Conservation (phyloP, 1,140 invertebrate species). For the Drosophila sp. region DNA sequence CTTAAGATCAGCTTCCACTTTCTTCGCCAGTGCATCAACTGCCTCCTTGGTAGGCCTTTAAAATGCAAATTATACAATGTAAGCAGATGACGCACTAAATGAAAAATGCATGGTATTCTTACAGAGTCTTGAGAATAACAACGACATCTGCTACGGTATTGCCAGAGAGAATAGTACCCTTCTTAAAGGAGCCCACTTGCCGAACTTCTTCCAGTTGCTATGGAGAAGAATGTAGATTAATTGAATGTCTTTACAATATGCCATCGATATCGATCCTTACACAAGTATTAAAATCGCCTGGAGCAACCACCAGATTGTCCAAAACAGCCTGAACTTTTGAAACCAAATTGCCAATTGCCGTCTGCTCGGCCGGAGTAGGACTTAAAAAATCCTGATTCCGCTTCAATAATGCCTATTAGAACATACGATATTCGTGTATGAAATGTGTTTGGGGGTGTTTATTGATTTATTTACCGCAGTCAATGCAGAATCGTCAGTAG, state of each 20-base stretch:
- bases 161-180: conserved; percentile 98
- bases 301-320: conserved; percentile 96
- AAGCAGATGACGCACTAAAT: background rate
- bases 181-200: conserved; percentile 98
- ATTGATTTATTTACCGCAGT: conserved; percentile 87
- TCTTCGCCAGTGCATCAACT: conserved; percentile 94
- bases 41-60: conserved; percentile 94
- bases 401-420: conserved; percentile 91
- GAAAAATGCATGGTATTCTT: background rate
- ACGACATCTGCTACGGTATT: conserved; percentile 98
- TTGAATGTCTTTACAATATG: background rate
- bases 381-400: conserved; percentile 93
- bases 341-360: conserved; percentile 94
- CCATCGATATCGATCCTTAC: conserved; percentile 87
- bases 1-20: conserved; percentile 93
- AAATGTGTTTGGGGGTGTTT: conserved; percentile 21
- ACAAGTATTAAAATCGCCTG: conserved; percentile 96
- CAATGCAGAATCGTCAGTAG: conserved; percentile 91
- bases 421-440: conserved; percentile 30
- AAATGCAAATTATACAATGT: background rate
- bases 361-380: conserved; percentile 94
- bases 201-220: conserved; percentile 98
- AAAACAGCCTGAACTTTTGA: conserved; percentile 96
- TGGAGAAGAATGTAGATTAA: background rate
- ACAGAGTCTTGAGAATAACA: conserved; percentile 97